A percentile compares a stretch with the other conserved stretches of the same genome.
Evolutionary conservation across 2,113 vertebrate genomes (phyloP).

Genomic region (Myrmophylax atrothorax): DNA sequence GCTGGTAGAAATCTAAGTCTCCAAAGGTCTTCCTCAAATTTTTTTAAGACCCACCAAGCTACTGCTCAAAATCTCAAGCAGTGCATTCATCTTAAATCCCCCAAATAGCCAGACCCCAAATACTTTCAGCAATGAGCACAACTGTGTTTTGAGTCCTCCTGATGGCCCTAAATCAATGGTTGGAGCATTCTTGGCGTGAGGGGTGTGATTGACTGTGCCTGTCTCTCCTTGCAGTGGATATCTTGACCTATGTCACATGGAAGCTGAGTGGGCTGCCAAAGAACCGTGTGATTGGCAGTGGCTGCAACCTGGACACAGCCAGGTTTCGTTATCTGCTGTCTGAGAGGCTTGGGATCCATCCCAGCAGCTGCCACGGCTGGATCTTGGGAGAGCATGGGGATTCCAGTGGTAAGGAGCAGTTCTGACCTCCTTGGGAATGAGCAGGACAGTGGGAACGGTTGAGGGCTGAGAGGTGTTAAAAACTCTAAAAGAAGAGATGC

Average conservation of each 20-base stretch:
- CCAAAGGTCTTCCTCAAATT: neutral
- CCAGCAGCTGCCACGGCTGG: constrained; percentile 95
- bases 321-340: constrained; percentile 93
- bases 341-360: constrained; percentile 89
- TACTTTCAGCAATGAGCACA: neutral
- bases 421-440: neutral
- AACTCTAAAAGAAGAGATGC: neutral
- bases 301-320: constrained; percentile 95
- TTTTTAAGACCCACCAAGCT: neutral
- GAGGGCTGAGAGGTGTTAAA: neutral
- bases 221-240: constrained; percentile 82
- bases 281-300: constrained; percentile 94
- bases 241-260: constrained; percentile 97
- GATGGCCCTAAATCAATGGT: neutral
- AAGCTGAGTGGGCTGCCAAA: constrained; percentile 97
- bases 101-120: neutral
- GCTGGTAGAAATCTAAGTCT: neutral
- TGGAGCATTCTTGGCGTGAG: neutral
- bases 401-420: constrained; percentile 86
- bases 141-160: neutral
- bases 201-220: neutral
- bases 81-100: neutral
- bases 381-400: constrained; percentile 96
- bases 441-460: rapidly evolving
- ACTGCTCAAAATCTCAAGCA: neutral